Conservation (phyloP, 2,797 vertebrate genomes). For the Psittacula echo region DNA sequence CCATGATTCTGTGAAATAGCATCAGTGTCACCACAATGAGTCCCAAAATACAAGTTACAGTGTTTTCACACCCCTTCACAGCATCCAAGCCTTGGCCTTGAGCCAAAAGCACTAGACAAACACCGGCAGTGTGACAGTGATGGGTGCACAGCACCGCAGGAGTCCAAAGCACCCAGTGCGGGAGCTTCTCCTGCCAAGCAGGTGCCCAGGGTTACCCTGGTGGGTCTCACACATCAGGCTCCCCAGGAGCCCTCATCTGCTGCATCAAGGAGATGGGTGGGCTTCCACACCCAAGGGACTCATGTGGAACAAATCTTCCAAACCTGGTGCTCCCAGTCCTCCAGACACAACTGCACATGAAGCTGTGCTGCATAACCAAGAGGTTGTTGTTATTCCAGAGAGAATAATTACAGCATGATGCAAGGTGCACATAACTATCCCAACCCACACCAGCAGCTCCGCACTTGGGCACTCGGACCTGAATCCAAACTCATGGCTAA, state of each 20-base stretch:
- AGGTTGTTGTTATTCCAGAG: not conserved
- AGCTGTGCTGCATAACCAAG: not conserved
- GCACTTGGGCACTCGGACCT: not conserved
- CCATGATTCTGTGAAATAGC: not conserved
- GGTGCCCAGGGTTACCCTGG: not conserved
- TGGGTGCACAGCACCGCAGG: too few species aligned
- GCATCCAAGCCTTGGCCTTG: too few species aligned
- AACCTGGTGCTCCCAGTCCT: not conserved
- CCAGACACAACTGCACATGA: not conserved
- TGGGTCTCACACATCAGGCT: not conserved
- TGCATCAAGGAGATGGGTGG: rapidly evolving
- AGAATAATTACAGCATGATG: not conserved
- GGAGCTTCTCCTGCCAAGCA: not conserved
- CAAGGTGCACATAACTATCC: not conserved
- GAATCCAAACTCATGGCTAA: not conserved
- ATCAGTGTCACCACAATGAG: not conserved
- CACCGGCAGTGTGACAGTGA: not conserved
- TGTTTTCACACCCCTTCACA: too few species aligned
- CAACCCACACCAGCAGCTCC: not conserved
- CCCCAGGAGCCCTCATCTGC: not conserved
- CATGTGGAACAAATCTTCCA: not conserved
- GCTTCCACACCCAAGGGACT: not conserved
- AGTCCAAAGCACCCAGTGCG: not conserved
- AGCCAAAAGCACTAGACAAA: not conserved
- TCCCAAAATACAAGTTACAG: rapidly evolving